Conservation (phyloP, 2,113 vertebrate genomes). For the Dendropsophus ebraccatus region DNA sequence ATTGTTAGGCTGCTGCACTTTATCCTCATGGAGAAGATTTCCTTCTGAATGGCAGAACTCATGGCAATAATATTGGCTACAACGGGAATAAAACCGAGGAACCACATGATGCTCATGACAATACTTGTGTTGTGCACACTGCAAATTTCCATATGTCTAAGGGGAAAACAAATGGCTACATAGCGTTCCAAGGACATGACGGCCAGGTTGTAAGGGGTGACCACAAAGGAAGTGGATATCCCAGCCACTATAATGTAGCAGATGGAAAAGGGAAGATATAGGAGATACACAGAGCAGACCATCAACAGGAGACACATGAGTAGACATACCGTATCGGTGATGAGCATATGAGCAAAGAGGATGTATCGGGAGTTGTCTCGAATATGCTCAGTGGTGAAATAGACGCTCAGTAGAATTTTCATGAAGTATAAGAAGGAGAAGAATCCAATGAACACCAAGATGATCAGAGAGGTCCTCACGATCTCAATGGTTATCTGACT, state of each 20-base stretch:
- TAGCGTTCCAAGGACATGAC: not conserved
- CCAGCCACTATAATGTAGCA: not conserved
- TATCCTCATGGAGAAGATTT: not conserved
- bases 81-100: not conserved
- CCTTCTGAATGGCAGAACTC: too few relatives aligned
- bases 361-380: constrained; percentile 7
- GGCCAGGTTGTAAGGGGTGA: not conserved
- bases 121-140: not conserved
- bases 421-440: constrained; percentile 35
- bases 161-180: not conserved
- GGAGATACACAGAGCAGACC: not conserved
- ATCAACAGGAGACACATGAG: not conserved
- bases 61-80: not conserved
- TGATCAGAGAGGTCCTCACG: not conserved
- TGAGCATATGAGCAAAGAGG: constrained; percentile 44
- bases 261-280: not conserved
- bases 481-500: not conserved
- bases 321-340: constrained; percentile 4
- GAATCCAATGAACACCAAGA: constrained; percentile 15
- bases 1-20: not conserved
- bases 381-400: not conserved
- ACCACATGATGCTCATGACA: not conserved
- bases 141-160: not conserved
- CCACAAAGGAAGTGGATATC: too few relatives aligned
- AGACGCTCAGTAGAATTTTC: constrained; percentile 3